A percentile compares a stretch with the other conserved stretches of the same genome.
These are phyloP conservation scores for Chaetophractus vellerosus DNA, from an alignment of 2,797 vertebrate species.

Conservation along the genomic window DNA sequence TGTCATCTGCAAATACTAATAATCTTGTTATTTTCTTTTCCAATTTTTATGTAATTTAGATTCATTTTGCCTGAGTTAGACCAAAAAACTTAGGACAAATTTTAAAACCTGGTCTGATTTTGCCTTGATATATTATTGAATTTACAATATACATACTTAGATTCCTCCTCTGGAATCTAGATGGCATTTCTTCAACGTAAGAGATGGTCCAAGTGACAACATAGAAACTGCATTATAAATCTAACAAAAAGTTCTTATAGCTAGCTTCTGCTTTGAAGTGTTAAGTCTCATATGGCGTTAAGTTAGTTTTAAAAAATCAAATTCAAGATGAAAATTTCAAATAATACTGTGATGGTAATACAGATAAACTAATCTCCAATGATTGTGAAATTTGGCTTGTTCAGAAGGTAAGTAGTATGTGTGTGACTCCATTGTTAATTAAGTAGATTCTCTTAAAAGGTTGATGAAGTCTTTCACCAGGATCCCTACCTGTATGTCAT, in stretches of 20 bases:
- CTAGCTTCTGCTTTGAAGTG: constrained; percentile 34
- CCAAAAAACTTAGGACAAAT: constrained; percentile 54
- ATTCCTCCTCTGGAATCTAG: constrained; percentile 45
- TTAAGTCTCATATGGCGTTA: not conserved
- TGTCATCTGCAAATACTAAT: not conserved
- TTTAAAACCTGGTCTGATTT: constrained; percentile 61
- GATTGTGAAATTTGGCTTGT: not conserved
- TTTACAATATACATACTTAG: not conserved
- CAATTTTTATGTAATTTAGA: constrained; percentile 45
- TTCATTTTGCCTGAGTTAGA: constrained; percentile 46
- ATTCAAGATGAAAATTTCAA: not conserved
- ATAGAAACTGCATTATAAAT: constrained; percentile 44
- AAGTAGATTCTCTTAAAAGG: not conserved
- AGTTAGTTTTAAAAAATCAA: too few species aligned
- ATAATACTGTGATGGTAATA: not conserved
- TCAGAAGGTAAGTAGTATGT: not conserved
- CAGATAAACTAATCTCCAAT: constrained; percentile 2
- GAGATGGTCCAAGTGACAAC: constrained; percentile 1
- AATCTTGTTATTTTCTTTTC: constrained; percentile 53
- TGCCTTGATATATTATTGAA: constrained; percentile 27
- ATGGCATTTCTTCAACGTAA: constrained; percentile 24
- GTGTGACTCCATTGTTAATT: not conserved
- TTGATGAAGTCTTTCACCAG: not conserved
- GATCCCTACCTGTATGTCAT: not conserved
- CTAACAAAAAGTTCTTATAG: constrained; percentile 9